Percentiles rank a stretch among this genome's conserved stretches.
phyloP scores from a whole-genome alignment of 2,797 vertebrate species.

The Champsocephalus esox region DNA sequence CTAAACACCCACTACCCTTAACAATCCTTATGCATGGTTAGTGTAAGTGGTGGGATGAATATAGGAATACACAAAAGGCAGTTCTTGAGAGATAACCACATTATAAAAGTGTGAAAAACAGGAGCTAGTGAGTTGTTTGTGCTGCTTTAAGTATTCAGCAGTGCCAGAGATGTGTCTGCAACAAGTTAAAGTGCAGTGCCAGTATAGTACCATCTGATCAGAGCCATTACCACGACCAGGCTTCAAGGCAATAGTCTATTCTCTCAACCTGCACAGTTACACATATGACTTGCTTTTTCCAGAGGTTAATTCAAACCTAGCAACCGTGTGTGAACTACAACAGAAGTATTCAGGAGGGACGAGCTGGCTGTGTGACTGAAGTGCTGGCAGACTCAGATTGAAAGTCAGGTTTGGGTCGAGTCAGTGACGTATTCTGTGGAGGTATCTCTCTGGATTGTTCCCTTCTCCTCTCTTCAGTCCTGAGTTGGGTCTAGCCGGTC shows the following conservation, averaged over 20 bases:
- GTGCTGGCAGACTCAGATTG: neutral
- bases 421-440: slow-evolving; percentile 80
- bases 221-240: neutral
- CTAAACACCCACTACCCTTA: neutral
- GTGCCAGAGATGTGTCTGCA: neutral
- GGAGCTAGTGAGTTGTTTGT: slow-evolving; percentile 20
- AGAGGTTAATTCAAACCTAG: neutral
- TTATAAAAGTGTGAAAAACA: slow-evolving; percentile 9
- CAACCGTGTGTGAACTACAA: slow-evolving; percentile 3
- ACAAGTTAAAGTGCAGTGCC: neutral
- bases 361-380: neutral
- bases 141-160: neutral
- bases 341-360: neutral
- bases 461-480: slow-evolving; percentile 66
- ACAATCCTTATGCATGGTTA: neutral
- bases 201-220: neutral
- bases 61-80: slow-evolving; percentile 39
- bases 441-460: slow-evolving; percentile 77
- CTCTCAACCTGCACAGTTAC: slow-evolving; percentile 6
- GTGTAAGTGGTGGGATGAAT: slow-evolving; percentile 13
- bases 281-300: neutral
- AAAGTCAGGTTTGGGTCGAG: neutral
- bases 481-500: slow-evolving; percentile 43
- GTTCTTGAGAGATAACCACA: slow-evolving; percentile 32
- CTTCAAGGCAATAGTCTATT: slow-evolving; percentile 7